phyloP scores from a whole-genome alignment of 2,888 invertebrate genomes.

The Trypoxylon attenuatum region DNA sequence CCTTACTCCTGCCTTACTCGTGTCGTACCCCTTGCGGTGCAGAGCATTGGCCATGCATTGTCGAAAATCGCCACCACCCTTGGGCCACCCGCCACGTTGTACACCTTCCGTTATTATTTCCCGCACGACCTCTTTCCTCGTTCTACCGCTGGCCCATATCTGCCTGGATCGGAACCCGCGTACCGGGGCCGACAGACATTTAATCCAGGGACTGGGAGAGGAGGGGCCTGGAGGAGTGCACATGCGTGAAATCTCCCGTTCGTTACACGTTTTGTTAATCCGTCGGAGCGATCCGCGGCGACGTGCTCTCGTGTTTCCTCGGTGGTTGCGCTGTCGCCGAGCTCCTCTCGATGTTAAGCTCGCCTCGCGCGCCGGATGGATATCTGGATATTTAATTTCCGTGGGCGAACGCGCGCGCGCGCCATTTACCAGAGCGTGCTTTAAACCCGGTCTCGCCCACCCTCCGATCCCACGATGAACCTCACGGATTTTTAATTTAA shows the following conservation, averaged over 20 bases:
- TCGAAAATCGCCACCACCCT: conserved; percentile 64
- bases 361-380: conserved; percentile 28
- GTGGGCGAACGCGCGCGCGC: conserved; percentile 15
- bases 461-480: conserved; percentile 1
- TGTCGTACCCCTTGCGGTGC: conserved; percentile 9
- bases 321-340: background rate
- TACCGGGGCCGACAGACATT: conserved; percentile 54
- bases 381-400: conserved; percentile 43
- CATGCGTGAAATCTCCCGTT: conserved; percentile 68
- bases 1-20: conserved; percentile 19
- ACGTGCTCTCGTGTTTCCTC: conserved; percentile 26
- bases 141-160: conserved; percentile 37
- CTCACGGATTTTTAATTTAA: conserved; percentile 1
- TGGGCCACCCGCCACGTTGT: conserved; percentile 51
- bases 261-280: conserved; percentile 66
- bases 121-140: conserved; percentile 22
- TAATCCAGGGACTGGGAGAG: conserved; percentile 60
- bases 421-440: conserved; percentile 3
- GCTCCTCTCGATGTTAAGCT: conserved; percentile 22
- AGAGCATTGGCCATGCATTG: conserved; percentile 51
- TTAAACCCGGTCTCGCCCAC: too few relatives aligned
- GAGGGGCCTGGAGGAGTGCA: conserved; percentile 46
- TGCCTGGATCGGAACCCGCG: conserved; percentile 42
- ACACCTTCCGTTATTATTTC: conserved; percentile 51
- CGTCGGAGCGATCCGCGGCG: conserved; percentile 30